Conservation (phyloP, 2,797 vertebrate genomes). For the Calcarius lapponicus region DNA sequence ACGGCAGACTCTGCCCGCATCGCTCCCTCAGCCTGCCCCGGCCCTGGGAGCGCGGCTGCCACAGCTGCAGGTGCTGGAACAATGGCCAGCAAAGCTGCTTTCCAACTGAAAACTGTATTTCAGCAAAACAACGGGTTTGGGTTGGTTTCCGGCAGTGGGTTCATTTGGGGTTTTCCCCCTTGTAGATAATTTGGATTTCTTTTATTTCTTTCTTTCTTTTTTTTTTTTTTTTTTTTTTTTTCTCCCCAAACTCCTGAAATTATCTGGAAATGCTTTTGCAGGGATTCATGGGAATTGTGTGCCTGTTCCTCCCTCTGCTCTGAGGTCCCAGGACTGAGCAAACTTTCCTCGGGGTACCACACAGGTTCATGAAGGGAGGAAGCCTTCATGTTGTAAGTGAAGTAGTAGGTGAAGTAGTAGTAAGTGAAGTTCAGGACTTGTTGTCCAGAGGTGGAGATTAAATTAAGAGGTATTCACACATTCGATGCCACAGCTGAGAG, state of each 20-base stretch:
- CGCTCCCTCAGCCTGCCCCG: not conserved
- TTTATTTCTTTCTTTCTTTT: too few relatives aligned
- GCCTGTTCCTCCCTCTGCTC: not conserved
- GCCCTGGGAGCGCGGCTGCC: not conserved
- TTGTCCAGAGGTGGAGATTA: not conserved
- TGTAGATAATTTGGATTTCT: not conserved
- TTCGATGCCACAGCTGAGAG: not conserved
- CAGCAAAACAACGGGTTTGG: not conserved
- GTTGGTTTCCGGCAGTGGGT: not conserved
- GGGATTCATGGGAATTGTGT: not conserved
- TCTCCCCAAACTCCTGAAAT: fast-evolving
- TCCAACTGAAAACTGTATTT: not conserved
- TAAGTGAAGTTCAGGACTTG: not conserved
- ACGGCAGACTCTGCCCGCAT: too few relatives aligned
- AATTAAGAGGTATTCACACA: not conserved
- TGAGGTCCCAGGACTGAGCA: not conserved
- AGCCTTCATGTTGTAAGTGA: not conserved
- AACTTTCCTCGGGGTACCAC: fast-evolving
- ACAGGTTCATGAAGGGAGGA: not conserved
- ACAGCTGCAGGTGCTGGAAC: not conserved
- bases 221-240: too few relatives aligned
- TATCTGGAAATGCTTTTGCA: not conserved
- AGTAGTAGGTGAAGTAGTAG: not conserved
- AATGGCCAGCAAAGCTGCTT: not conserved
- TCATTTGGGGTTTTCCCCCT: fast-evolving